Evolutionary conservation across 2,797 vertebrate species (phyloP).

Genomic region (Urophycis tenuis): DNA sequence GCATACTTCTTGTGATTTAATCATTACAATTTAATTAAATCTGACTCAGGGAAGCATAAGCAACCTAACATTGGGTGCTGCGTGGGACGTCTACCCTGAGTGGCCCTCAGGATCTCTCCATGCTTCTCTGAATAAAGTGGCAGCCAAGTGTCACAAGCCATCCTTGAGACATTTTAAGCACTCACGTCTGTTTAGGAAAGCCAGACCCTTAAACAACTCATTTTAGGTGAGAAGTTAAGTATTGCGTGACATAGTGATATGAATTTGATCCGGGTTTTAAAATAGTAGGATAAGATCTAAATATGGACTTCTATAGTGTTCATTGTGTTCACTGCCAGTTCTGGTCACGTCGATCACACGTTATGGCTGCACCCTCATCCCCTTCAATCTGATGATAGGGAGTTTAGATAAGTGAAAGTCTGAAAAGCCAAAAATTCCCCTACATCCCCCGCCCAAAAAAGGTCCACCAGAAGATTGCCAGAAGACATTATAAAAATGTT

Average conservation of each 20-base stretch:
- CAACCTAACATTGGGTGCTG: too few relatives aligned
- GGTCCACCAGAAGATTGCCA: background rate
- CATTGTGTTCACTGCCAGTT: too few relatives aligned
- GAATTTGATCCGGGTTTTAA: background rate
- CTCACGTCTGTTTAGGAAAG: background rate
- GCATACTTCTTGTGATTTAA: too few relatives aligned
- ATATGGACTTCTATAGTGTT: too few relatives aligned
- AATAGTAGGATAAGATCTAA: too few relatives aligned
- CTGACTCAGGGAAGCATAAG: too few relatives aligned
- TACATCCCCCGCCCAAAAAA: background rate
- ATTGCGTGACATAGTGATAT: background rate
- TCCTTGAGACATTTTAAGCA: background rate
- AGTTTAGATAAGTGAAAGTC: background rate
- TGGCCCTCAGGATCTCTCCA: slow-evolving; percentile 4
- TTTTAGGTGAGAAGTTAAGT: background rate
- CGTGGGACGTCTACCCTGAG: background rate
- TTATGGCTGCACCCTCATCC: too few relatives aligned
- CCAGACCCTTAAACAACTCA: background rate
- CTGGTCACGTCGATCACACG: too few relatives aligned
- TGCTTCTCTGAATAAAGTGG: slow-evolving; percentile 16
- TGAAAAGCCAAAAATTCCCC: background rate
- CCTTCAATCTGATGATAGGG: background rate
- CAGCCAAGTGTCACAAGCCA: background rate
- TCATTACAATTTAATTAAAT: too few relatives aligned
- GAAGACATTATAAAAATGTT: background rate